Evolutionary conservation across 2,888 invertebrate genomes (phyloP), one percentile per base, ranked within the genome.

Genomic region (Mythimna loreyi): DNA sequence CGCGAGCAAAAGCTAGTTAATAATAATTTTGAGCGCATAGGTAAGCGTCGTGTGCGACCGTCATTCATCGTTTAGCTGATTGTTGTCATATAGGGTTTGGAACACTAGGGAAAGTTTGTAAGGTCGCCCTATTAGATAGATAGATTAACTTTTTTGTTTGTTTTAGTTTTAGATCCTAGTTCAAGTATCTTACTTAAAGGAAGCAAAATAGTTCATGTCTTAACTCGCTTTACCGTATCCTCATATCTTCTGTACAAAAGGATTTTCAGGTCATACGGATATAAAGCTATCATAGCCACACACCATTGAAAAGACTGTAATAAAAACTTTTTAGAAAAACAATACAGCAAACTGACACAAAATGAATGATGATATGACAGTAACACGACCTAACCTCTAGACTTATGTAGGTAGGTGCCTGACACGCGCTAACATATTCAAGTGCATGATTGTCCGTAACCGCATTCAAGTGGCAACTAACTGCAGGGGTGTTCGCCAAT

Each of bases 391-490:
- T 67, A 50, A 45, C 60, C 33, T 53, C 9, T 25, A 25, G 25
- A 25, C 45, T 13, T 23, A 25, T 7, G 25, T 50, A 25, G 25
- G 50, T 33, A 45, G 19, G 21, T 16, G 30, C 30, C 40, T 61
- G 75, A 68, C 81, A 81, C 82, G 84, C 71, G 79, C 78, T 70
- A 49, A 57, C 65, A 30, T 45, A 53, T 62, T 70, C 78, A 85
- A 83, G 75, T 85, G 80, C 59, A 78, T 85, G 84, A 84, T 84
- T 74, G 80, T 45, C 47, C 30, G n/a, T 58, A 67, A 52, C 57
- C 56, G 59, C 25, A 52, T 55, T 78, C 59, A 75, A 69, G 72
- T 68, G 67, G 3, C 56, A 57, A 33, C 57, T 74, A 47, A 57
- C 40, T 52, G 62, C 53, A 36, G 53, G 55, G 62, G 63, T 50